A percentile compares a stretch with the other conserved stretches of the same genome.
These are phyloP conservation scores for Halesus radiatus DNA, from an alignment of 1,140 invertebrate genomes.

Conservation along the genomic window DNA sequence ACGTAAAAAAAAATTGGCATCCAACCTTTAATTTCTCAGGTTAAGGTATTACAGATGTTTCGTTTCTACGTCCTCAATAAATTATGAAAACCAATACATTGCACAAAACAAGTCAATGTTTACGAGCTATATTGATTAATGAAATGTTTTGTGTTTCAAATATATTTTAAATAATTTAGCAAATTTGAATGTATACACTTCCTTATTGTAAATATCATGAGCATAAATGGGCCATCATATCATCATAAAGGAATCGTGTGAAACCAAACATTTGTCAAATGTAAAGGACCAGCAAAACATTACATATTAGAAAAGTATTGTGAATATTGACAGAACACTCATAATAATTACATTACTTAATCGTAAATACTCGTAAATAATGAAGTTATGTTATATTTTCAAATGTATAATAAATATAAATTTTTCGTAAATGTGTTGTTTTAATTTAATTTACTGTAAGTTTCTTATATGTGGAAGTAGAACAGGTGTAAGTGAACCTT, in stretches of 20 bases:
- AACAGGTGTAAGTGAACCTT: too few relatives aligned
- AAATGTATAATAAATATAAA: slow-evolving; percentile 32
- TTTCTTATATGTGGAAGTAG: too few relatives aligned
- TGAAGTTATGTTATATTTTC: slow-evolving; percentile 27
- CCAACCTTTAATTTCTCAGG: too few relatives aligned
- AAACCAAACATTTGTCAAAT: slow-evolving; percentile 11
- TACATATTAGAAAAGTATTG: not conserved
- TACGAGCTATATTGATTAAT: too few relatives aligned
- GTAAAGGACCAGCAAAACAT: not conserved
- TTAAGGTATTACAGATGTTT: too few relatives aligned
- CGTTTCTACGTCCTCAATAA: too few relatives aligned
- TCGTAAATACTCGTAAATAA: slow-evolving; percentile 18
- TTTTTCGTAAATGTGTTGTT: slow-evolving; percentile 10
- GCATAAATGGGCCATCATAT: not conserved
- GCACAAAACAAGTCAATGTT: too few relatives aligned
- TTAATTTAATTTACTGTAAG: not conserved
- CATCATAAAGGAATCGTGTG: not conserved
- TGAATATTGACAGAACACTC: not conserved
- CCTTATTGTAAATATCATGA: not conserved
- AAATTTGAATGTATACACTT: not conserved
- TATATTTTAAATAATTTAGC: not conserved
- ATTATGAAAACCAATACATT: too few relatives aligned
- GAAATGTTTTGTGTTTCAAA: not conserved
- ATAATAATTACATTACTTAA: not conserved
- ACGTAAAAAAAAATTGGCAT: too few relatives aligned